phyloP scores from a whole-genome alignment of 2,797 vertebrate species.

The Myotis planiceps region DNA sequence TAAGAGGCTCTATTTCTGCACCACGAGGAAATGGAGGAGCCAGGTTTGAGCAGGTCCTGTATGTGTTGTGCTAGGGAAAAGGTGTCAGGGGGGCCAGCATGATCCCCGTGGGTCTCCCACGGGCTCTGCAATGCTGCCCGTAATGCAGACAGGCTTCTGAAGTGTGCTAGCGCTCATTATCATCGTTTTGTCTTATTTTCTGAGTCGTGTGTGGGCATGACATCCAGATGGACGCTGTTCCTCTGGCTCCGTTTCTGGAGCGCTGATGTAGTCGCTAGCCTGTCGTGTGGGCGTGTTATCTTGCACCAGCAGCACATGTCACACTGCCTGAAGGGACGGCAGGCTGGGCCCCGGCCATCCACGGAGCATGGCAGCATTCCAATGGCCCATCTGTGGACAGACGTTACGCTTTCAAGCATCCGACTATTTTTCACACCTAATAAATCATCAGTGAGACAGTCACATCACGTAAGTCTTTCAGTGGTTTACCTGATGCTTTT shows the following conservation, averaged over 20 bases:
- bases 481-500: background rate
- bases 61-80: background rate
- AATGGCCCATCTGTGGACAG: background rate
- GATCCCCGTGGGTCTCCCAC: accelerated
- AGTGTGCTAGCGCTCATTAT: background rate
- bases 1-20: background rate
- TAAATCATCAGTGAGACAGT: background rate
- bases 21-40: background rate
- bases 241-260: background rate
- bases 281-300: background rate
- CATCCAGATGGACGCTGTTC: background rate
- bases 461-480: background rate
- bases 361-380: background rate
- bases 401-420: conserved; percentile 5
- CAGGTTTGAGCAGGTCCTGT: background rate
- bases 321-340: background rate
- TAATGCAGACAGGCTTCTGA: background rate
- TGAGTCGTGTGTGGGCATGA: background rate
- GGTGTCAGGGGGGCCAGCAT: too few relatives aligned
- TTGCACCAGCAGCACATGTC: background rate
- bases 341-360: background rate
- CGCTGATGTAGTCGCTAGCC: background rate
- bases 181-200: background rate
- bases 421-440: conserved; percentile 4
- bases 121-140: background rate